Evolutionary conservation across 2,888 invertebrate genomes (phyloP).

Genomic region (Epiblema foenella): DNA sequence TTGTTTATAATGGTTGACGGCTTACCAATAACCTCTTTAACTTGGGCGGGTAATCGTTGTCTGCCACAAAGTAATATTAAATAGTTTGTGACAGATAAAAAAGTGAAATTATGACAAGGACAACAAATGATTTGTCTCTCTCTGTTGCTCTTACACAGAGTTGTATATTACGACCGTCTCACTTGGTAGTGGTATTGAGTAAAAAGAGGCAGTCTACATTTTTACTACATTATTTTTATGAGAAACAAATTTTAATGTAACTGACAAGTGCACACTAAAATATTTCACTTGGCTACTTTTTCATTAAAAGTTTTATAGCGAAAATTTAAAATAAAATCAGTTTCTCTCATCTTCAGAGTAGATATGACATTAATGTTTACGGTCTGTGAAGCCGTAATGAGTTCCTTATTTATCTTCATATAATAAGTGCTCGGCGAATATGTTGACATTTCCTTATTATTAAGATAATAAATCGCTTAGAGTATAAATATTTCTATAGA

Average conservation of each 20-base stretch:
- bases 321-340: neutral
- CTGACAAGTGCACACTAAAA: neutral
- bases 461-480: constrained; percentile 33
- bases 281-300: neutral
- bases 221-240: neutral
- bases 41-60: too few relatives aligned
- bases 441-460: constrained; percentile 29
- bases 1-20: too few relatives aligned
- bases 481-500: too few relatives aligned
- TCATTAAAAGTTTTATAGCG: neutral
- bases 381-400: constrained; percentile 5
- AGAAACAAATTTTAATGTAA: neutral
- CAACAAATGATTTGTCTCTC: too few relatives aligned
- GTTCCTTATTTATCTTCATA: constrained; percentile 31
- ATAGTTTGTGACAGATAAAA: too few relatives aligned
- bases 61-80: too few relatives aligned
- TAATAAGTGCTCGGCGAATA: constrained; percentile 28
- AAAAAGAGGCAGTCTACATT: neutral
- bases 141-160: too few relatives aligned
- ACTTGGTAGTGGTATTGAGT: too few relatives aligned
- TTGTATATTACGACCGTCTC: too few relatives aligned
- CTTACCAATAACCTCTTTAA: too few relatives aligned
- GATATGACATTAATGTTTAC: constrained; percentile 21
- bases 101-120: too few relatives aligned
- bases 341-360: neutral